phyloP scores from a whole-genome alignment of 2,888 invertebrate species.

The Xestia ashworthii region DNA sequence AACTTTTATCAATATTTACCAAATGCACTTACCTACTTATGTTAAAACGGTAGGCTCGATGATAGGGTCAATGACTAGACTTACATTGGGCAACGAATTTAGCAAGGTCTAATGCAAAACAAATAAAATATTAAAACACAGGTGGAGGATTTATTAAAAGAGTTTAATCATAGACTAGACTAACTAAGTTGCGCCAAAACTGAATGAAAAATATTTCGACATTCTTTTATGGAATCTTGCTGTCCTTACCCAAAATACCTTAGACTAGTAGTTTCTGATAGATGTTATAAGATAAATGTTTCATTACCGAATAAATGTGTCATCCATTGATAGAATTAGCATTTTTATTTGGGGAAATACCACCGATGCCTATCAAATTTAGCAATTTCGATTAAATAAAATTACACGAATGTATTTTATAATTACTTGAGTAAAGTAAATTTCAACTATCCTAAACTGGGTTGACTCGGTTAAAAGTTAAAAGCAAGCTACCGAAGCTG shows the following conservation, averaged over 20 bases:
- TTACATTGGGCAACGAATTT: neutral
- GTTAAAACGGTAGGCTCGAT: neutral
- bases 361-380: neutral
- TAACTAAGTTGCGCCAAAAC: neutral
- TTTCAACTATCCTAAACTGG: neutral
- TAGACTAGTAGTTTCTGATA: neutral
- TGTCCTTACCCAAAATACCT: slow-evolving; percentile 8
- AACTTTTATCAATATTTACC: neutral
- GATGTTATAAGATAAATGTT: too few relatives aligned
- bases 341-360: neutral
- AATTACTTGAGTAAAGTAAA: neutral
- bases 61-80: neutral
- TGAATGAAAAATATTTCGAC: slow-evolving; percentile 5
- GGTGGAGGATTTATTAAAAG: too few relatives aligned
- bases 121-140: neutral
- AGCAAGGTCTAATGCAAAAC: neutral
- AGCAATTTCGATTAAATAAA: neutral
- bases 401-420: neutral
- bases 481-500: neutral
- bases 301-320: neutral
- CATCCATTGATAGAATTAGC: neutral
- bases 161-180: neutral
- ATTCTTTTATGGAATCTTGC: slow-evolving; percentile 12
- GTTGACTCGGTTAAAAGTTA: neutral
- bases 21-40: neutral